Evolutionary conservation across 35 echinoderm and acorn worm species (phyloP), one percentile per base, ranked within the genome.

Genomic region (Antedon bifida): DNA sequence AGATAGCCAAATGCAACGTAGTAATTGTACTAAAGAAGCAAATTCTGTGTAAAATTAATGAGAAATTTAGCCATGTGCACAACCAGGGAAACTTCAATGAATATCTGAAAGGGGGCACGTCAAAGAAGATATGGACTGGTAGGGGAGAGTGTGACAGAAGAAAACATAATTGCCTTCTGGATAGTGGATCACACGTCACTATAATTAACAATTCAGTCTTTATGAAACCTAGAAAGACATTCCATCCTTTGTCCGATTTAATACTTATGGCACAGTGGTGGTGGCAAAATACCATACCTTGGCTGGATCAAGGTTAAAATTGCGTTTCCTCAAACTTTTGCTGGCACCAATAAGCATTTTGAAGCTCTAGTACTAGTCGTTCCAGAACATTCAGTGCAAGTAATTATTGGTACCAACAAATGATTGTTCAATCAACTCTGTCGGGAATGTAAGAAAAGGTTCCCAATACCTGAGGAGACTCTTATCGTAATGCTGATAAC

Each of bases 141-240:
- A 9, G 90, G 86, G 29, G 86, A 92, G 10, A 32, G 56, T 10
- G 84, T 75, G 10, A 87, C 35, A 11, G 9, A 73, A 17, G 7
- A 23, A 33, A 34, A 3, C 36, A 78, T 0, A 17, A 32, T 16
- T 86, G 86, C 36, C 45, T 89, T 16, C n/a, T 93, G 23, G 91
- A 89, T 76, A 89, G 91, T 83, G 86, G 91, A 23, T 93, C 91
- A 5, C 86, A 93, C 17, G 86, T 93, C 0, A 93, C 91, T 34
- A 35, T 86, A 21, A 79, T 93, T 42, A 74, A 56, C 17, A 45
- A 82, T 3, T 78, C 77, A 36, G 55, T 93, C 19, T 89, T 93
- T 35, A 36, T 89, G 23, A 39, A 19, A 0, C 45, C 89, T 3
- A 64, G 78, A 0, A n/a, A 42, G 29, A 74, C 86, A 31, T 36